phyloP scores from a whole-genome alignment of 2,888 invertebrate genomes.

The Tholera decimalis region DNA sequence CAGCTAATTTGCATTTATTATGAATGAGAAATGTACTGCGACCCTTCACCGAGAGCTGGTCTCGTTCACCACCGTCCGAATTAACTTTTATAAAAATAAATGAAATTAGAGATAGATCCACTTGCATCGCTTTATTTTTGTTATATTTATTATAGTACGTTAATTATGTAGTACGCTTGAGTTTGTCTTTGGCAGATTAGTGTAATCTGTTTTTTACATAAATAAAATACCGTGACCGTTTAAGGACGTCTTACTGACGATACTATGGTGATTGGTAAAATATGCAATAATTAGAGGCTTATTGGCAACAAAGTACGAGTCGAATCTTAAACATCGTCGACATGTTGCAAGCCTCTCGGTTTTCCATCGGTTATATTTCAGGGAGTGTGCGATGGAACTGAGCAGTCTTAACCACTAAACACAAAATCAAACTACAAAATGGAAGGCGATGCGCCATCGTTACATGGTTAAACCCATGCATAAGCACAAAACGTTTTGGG shows the following conservation, averaged over 20 bases:
- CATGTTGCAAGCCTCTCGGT: background rate
- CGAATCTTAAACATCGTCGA: too few relatives aligned
- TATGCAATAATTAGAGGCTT: too few relatives aligned
- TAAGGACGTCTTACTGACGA: too few relatives aligned
- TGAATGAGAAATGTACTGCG: constrained; percentile 18
- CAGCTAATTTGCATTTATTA: constrained; percentile 37
- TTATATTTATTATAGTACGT: too few relatives aligned
- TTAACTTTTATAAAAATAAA: background rate
- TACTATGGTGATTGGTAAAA: too few relatives aligned
- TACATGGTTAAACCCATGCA: background rate
- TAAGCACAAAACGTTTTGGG: too few relatives aligned
- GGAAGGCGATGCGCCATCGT: too few relatives aligned
- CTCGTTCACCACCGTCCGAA: background rate
- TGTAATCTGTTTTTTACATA: background rate
- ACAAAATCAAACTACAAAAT: too few relatives aligned
- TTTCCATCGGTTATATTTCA: too few relatives aligned
- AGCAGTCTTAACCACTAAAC: too few relatives aligned
- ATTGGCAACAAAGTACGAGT: too few relatives aligned
- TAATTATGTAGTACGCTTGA: background rate
- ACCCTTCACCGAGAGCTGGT: background rate
- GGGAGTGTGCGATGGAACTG: too few relatives aligned
- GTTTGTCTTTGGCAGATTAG: background rate
- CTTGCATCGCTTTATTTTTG: background rate
- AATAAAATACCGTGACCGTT: background rate
- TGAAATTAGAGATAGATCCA: background rate